These are phyloP conservation scores for Drosophila sp. DNA, from an alignment of 1,140 invertebrate genomes.

Conservation along the genomic window DNA sequence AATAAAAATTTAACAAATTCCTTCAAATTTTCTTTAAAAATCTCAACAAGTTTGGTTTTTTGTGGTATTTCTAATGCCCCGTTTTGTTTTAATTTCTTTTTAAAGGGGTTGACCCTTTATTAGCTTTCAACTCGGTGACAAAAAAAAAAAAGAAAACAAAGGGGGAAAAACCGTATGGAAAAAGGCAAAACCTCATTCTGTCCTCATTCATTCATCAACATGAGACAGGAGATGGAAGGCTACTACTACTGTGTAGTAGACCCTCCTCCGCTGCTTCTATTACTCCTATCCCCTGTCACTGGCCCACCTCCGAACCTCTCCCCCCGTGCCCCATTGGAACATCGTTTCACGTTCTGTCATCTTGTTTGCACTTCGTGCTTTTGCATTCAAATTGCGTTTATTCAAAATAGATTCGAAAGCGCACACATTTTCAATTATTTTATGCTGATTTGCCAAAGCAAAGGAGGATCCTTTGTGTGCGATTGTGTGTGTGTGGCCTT, in stretches of 20 bases:
- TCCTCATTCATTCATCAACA: constrained; percentile 61
- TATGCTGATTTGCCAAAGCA: constrained; percentile 72
- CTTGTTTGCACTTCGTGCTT: constrained; percentile 80
- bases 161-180: not conserved
- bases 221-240: constrained; percentile 39
- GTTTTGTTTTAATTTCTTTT: not conserved
- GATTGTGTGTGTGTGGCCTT: constrained; percentile 37
- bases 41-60: too few relatives aligned
- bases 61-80: too few relatives aligned
- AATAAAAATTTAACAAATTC: too few relatives aligned
- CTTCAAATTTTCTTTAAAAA: too few relatives aligned
- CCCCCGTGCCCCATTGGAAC: not conserved
- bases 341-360: constrained; percentile 54
- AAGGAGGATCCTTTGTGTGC: constrained; percentile 63
- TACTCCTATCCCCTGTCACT: constrained; percentile 21
- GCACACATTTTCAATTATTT: constrained; percentile 80
- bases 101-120: constrained; percentile 6
- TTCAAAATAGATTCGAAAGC: constrained; percentile 73
- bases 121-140: not conserved
- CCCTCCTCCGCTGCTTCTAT: constrained; percentile 20
- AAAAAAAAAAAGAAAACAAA: not conserved
- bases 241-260: constrained; percentile 3
- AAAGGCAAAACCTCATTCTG: constrained; percentile 42
- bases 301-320: constrained; percentile 6
- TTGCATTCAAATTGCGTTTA: constrained; percentile 81